These are phyloP conservation scores for Agrilus planipennis DNA, from an alignment of 1,140 invertebrate genomes.

Conservation along the genomic window DNA sequence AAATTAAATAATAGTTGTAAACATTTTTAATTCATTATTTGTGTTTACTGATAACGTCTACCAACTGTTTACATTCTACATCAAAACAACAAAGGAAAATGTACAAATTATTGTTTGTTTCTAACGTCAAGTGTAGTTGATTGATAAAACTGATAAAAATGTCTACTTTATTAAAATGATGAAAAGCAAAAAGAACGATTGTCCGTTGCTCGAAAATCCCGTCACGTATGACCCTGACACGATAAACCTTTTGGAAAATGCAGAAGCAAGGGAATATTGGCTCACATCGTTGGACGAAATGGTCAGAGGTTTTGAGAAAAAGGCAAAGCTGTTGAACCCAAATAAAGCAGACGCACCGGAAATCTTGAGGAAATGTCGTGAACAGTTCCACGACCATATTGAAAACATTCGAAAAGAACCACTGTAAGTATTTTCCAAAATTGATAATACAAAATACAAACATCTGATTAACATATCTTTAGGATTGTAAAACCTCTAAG, in stretches of 20 bases:
- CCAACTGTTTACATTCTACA: too few species aligned
- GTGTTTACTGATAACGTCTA: too few species aligned
- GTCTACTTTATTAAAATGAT: too few species aligned
- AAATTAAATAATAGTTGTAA: too few species aligned
- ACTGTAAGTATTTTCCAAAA: conserved; percentile 48
- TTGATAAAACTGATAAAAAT: too few species aligned
- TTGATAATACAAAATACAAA: conserved; percentile 8
- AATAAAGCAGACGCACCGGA: conserved; percentile 59
- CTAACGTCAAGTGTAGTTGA: too few species aligned
- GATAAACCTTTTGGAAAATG: conserved; percentile 74
- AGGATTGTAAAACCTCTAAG: conserved; percentile 68
- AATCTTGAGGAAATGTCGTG: conserved; percentile 69
- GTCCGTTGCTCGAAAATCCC: conserved; percentile 36
- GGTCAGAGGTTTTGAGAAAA: conserved; percentile 59
- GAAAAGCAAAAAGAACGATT: conserved; percentile 18
- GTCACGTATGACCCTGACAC: conserved; percentile 73
- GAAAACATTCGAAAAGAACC: conserved; percentile 68
- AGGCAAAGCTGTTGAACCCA: conserved; percentile 68
- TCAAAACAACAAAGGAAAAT: too few species aligned
- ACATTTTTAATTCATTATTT: too few species aligned
- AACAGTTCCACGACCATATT: conserved; percentile 71
- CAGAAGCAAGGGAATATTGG: conserved; percentile 86
- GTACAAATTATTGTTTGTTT: too few species aligned
- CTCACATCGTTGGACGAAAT: conserved; percentile 79
- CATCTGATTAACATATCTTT: conserved; percentile 18